Conservation (phyloP, 2,888 invertebrate genomes). For the Lochmaea crataegi region DNA sequence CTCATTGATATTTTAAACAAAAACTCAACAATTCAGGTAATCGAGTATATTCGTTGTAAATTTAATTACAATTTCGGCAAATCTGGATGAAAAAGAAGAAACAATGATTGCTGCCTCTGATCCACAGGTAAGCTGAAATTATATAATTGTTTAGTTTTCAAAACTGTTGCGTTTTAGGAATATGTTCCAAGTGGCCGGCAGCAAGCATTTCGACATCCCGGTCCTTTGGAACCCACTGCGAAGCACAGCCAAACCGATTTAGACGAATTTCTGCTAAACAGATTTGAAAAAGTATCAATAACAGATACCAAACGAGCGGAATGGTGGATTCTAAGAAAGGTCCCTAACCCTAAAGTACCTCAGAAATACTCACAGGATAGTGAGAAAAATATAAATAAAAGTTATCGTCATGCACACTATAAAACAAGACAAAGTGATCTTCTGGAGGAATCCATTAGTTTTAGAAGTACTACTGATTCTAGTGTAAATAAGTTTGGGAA, state of each 20-base stretch:
- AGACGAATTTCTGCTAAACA: conserved; percentile 74
- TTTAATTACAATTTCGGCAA: conserved; percentile 57
- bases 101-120: conserved; percentile 92
- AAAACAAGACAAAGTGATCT: conserved; percentile 49
- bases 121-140: conserved; percentile 73
- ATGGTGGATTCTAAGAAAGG: conserved; percentile 71
- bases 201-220: conserved; percentile 81
- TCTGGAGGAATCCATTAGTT: conserved; percentile 55
- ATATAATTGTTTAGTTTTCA: conserved; percentile 3
- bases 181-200: conserved; percentile 90
- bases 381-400: conserved; percentile 42
- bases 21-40: not conserved
- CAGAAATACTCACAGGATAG: conserved; percentile 29
- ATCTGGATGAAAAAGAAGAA: conserved; percentile 89
- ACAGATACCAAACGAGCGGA: conserved; percentile 70
- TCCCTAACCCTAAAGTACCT: conserved; percentile 63
- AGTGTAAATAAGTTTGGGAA: conserved; percentile 54
- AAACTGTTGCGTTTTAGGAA: conserved; percentile 69
- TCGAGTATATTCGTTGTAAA: conserved; percentile 11
- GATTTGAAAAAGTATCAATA: conserved; percentile 81
- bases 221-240: conserved; percentile 69
- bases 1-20: not conserved
- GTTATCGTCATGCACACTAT: conserved; percentile 41
- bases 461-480: conserved; percentile 52
- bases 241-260: conserved; percentile 48